A percentile compares a stretch with the other conserved stretches of the same genome.
phyloP scores from a whole-genome alignment of 2,888 invertebrate genomes.

The Petrophora chlorosata region DNA sequence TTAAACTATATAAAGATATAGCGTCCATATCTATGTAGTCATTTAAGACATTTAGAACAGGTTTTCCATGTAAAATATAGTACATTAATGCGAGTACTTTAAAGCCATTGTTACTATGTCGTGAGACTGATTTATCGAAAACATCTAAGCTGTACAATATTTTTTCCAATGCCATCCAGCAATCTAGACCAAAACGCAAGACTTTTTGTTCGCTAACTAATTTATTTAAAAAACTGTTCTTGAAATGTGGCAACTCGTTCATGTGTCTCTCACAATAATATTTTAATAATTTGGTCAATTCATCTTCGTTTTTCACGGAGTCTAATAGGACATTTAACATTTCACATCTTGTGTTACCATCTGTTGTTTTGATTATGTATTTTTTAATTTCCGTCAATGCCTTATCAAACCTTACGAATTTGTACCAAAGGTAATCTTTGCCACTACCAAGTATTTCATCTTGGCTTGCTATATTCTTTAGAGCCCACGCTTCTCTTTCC shows the following conservation, averaged over 20 bases:
- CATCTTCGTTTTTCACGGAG: slow-evolving; percentile 46
- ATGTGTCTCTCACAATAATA: slow-evolving; percentile 59
- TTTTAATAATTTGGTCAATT: slow-evolving; percentile 49
- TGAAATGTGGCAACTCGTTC: slow-evolving; percentile 49
- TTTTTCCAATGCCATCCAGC: slow-evolving; percentile 57
- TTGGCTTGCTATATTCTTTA: slow-evolving; percentile 48
- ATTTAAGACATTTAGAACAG: slow-evolving; percentile 41
- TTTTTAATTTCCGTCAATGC: slow-evolving; percentile 54
- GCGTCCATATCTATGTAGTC: slow-evolving; percentile 28
- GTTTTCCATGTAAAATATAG: slow-evolving; percentile 47
- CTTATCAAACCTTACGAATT: slow-evolving; percentile 53
- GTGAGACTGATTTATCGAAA: slow-evolving; percentile 36
- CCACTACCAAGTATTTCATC: slow-evolving; percentile 48
- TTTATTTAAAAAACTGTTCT: slow-evolving; percentile 48
- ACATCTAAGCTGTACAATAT: slow-evolving; percentile 53
- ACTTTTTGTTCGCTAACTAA: slow-evolving; percentile 46
- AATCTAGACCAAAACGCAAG: slow-evolving; percentile 51
- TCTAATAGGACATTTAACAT: slow-evolving; percentile 48
- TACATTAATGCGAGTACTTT: slow-evolving; percentile 48
- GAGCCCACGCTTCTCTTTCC: slow-evolving; percentile 58
- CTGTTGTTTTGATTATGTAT: slow-evolving; percentile 42
- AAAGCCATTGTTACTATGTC: slow-evolving; percentile 34
- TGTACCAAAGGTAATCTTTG: slow-evolving; percentile 54
- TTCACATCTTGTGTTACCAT: slow-evolving; percentile 41
- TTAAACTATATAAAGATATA: slow-evolving; percentile 24